Percentiles rank a stretch among this genome's conserved stretches.
Evolutionary conservation across 2,113 vertebrate genomes (phyloP).

Genomic region (Rhea pennata): DNA sequence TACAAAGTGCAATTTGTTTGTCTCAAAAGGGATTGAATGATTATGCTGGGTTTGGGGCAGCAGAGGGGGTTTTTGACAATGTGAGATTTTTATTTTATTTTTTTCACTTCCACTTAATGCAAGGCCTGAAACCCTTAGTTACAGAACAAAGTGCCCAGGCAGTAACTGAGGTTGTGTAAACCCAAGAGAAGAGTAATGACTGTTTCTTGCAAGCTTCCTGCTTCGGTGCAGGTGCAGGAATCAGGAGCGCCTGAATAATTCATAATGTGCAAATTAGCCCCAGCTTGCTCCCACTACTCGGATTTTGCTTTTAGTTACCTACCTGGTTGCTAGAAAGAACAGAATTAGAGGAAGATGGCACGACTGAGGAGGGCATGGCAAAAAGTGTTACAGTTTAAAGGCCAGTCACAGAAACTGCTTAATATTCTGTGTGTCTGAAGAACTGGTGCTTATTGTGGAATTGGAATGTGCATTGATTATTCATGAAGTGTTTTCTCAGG

Average conservation of each 20-base stretch:
- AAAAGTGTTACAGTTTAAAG: slow-evolving; percentile 31
- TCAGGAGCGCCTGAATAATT: slow-evolving; percentile 79
- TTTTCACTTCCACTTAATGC: slow-evolving; percentile 33
- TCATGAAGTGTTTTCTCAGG: slow-evolving; percentile 37
- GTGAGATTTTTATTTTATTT: not conserved
- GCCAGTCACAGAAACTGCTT: slow-evolving; percentile 2
- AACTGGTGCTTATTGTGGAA: not conserved
- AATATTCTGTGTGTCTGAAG: slow-evolving; percentile 25
- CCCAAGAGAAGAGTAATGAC: slow-evolving; percentile 72
- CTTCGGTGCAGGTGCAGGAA: slow-evolving; percentile 80
- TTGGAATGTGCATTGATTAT: slow-evolving; percentile 37
- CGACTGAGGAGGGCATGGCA: not conserved
- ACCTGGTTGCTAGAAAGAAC: slow-evolving; percentile 51
- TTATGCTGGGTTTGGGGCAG: slow-evolving; percentile 10
- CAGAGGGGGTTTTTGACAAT: not conserved
- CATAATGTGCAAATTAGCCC: slow-evolving; percentile 76
- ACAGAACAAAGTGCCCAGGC: slow-evolving; percentile 71
- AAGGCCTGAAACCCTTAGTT: slow-evolving; percentile 68
- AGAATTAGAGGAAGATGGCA: slow-evolving; percentile 39
- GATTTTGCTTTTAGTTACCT: slow-evolving; percentile 73
- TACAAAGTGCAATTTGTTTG: not conserved
- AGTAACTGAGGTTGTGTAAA: slow-evolving; percentile 62
- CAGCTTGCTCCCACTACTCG: slow-evolving; percentile 54
- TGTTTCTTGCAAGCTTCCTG: slow-evolving; percentile 72
- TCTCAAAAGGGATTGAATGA: not conserved